Conservation (phyloP, 2,113 vertebrate species). For the Galemys pyrenaicus region DNA sequence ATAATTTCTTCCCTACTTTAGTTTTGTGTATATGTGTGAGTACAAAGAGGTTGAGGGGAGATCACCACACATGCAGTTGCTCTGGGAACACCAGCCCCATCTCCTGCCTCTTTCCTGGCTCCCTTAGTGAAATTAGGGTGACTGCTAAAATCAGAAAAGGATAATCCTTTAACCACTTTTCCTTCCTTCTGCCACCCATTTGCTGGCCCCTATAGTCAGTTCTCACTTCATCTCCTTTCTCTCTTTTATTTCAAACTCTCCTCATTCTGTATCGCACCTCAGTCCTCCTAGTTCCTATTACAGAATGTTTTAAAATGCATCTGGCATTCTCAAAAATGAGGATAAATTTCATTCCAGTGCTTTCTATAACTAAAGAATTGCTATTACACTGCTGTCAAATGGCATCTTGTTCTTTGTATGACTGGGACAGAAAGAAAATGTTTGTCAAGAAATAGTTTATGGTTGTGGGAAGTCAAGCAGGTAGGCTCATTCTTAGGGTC, state of each 20-base stretch:
- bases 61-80: not conserved
- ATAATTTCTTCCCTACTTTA: not conserved
- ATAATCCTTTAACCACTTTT: not conserved
- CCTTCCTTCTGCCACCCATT: not conserved
- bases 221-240: not conserved
- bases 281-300: not conserved
- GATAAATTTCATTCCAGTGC: not conserved
- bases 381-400: not conserved
- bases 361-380: not conserved
- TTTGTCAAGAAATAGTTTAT: not conserved
- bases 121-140: not conserved
- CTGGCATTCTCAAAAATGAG: not conserved
- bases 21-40: not conserved
- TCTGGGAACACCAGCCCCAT: not conserved
- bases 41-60: fast-evolving
- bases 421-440: not conserved
- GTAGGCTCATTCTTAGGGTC: not conserved
- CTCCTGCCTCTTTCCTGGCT: not conserved
- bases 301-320: fast-evolving
- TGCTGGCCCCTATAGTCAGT: not conserved
- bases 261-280: not conserved
- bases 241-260: not conserved
- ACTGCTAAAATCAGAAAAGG: not conserved
- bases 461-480: not conserved
- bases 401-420: not conserved